A percentile compares a stretch with the other conserved stretches of the same genome.
These are phyloP conservation scores for Girardia tigrina DNA, from an alignment of 2,888 invertebrate genomes.

Conservation along the genomic window DNA sequence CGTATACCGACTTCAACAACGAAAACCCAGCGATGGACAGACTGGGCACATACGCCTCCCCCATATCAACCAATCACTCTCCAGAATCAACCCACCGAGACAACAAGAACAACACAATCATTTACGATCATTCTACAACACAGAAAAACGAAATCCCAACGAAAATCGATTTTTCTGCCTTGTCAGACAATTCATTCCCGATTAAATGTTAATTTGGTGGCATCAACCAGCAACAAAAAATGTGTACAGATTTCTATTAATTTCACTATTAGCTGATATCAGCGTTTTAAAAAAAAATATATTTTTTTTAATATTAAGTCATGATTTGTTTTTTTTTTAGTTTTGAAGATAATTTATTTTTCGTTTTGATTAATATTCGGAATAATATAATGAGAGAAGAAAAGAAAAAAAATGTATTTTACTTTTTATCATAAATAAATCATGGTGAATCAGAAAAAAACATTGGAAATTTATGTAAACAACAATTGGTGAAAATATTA, in stretches of 20 bases:
- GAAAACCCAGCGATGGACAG: not conserved
- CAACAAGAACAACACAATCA: slow-evolving; percentile 15
- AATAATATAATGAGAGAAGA: not conserved
- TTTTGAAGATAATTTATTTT: not conserved
- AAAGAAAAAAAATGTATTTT: not conserved
- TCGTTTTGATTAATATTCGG: not conserved
- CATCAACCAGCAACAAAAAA: not conserved
- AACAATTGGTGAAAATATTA: slow-evolving; percentile 15
- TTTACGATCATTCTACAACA: not conserved
- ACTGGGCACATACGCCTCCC: not conserved
- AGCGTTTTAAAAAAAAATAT: not conserved
- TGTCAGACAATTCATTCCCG: slow-evolving; percentile 17
- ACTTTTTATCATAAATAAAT: not conserved
- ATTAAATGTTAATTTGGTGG: not conserved
- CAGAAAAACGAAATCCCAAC: not conserved
- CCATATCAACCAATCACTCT: not conserved
- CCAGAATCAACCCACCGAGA: not conserved
- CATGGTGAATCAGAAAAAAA: not conserved
- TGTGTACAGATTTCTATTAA: slow-evolving; percentile 17
- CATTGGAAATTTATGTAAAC: not conserved
- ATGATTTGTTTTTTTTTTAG: no score
- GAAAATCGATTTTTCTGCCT: slow-evolving; percentile 12
- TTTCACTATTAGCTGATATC: not conserved
- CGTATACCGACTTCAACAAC: slow-evolving; percentile 4
- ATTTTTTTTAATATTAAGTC: not conserved